Conservation (phyloP, 2,888 invertebrate genomes). For the Drosophila affinis region DNA sequence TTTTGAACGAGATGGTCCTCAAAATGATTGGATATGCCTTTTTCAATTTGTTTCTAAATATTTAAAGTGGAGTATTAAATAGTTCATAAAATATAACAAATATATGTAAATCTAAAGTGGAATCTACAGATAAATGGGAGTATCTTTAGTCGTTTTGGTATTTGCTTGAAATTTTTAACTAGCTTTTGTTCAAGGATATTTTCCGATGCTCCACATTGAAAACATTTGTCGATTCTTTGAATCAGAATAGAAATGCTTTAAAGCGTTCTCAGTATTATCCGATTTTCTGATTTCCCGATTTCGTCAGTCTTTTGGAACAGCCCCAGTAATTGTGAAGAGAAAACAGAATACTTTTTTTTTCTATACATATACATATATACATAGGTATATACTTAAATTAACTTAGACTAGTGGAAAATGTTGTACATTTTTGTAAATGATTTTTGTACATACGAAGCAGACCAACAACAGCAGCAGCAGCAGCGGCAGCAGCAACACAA, state of each 20-base stretch:
- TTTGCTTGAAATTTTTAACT: too few relatives aligned
- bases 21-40: too few relatives aligned
- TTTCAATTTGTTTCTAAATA: neutral
- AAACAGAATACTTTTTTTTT: neutral
- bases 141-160: too few relatives aligned
- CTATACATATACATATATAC: conserved; percentile 42
- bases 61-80: neutral
- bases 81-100: too few relatives aligned
- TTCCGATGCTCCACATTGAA: too few relatives aligned
- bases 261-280: conserved; percentile 31
- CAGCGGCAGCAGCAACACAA: neutral
- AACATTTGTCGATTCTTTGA: too few relatives aligned
- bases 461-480: conserved; percentile 31
- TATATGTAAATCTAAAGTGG: too few relatives aligned
- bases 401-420: conserved; percentile 38
- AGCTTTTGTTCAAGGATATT: too few relatives aligned
- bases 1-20: neutral
- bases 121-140: too few relatives aligned
- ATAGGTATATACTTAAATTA: conserved; percentile 25
- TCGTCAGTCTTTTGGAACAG: conserved; percentile 20
- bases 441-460: conserved; percentile 64
- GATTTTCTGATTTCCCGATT: conserved; percentile 12
- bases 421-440: conserved; percentile 74
- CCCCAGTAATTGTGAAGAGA: conserved; percentile 28
- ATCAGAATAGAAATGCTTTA: neutral